These are phyloP conservation scores for Pecten maximus DNA, from an alignment of 2,888 invertebrate species.

Conservation along the genomic window DNA sequence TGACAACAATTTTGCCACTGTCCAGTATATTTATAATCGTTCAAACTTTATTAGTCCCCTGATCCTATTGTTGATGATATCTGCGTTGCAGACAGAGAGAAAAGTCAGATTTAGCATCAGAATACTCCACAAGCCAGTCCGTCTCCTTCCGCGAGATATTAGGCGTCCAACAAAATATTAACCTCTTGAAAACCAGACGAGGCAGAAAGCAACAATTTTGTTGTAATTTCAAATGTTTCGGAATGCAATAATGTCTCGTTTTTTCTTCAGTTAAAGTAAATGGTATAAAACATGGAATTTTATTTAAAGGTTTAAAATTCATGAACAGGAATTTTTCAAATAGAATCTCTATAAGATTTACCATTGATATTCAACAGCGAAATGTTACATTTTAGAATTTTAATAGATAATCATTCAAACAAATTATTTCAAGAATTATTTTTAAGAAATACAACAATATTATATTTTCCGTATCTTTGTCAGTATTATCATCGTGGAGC, in stretches of 20 bases:
- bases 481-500: too few relatives aligned
- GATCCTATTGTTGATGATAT: background rate
- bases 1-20: slow-evolving; percentile 28
- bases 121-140: background rate
- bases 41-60: background rate
- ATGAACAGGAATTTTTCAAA: background rate
- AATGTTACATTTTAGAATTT: too few relatives aligned
- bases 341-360: background rate
- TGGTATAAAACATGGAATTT: background rate
- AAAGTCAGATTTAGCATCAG: slow-evolving; percentile 24
- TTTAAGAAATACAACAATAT: too few relatives aligned
- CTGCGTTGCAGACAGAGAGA: slow-evolving; percentile 18
- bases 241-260: slow-evolving; percentile 9
- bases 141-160: background rate
- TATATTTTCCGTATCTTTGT: too few relatives aligned
- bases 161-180: slow-evolving; percentile 24
- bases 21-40: slow-evolving; percentile 33
- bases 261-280: background rate
- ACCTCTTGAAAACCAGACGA: slow-evolving; percentile 32
- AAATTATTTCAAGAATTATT: too few relatives aligned
- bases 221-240: slow-evolving; percentile 5
- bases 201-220: slow-evolving; percentile 27
- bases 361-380: background rate
- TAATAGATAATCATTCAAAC: too few relatives aligned
- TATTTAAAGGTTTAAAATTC: background rate